A percentile compares a stretch with the other conserved stretches of the same genome.
Evolutionary conservation across 1,140 invertebrate species (phyloP).

Genomic region (Idris sp.): DNA sequence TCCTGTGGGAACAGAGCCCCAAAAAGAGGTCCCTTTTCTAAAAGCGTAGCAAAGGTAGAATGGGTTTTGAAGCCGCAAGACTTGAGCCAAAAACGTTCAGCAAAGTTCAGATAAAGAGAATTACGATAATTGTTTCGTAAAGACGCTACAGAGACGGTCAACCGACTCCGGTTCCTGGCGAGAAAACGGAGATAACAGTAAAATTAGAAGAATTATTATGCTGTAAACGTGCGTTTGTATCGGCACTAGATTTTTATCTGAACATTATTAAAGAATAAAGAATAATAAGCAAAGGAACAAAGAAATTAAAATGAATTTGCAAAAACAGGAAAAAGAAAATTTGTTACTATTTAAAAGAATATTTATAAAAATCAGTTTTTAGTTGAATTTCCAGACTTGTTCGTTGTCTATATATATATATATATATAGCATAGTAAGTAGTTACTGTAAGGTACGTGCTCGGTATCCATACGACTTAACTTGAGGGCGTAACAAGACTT

Average conservation of each 20-base stretch:
- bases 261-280: constrained; percentile 56
- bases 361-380: constrained; percentile 30
- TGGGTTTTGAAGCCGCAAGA: constrained; percentile 33
- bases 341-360: neutral
- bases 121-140: constrained; percentile 61
- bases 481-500: constrained; percentile 21
- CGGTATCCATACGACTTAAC: constrained; percentile 24
- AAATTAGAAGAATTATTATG: constrained; percentile 39
- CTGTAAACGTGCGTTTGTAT: constrained; percentile 26
- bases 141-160: constrained; percentile 41
- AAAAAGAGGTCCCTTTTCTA: constrained; percentile 34
- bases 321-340: no score
- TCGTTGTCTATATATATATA: constrained; percentile 24
- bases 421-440: no score
- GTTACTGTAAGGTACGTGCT: constrained; percentile 37
- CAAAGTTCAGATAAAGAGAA: constrained; percentile 58
- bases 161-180: constrained; percentile 29
- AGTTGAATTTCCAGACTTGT: constrained; percentile 13
- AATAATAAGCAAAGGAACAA: no score
- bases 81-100: constrained; percentile 31
- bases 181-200: constrained; percentile 52
- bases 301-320: no score
- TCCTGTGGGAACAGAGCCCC: constrained; percentile 38
- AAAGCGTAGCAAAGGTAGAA: no score
- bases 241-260: constrained; percentile 26